phyloP scores from a whole-genome alignment of 2,888 invertebrate species.

The Philaethria dido region DNA sequence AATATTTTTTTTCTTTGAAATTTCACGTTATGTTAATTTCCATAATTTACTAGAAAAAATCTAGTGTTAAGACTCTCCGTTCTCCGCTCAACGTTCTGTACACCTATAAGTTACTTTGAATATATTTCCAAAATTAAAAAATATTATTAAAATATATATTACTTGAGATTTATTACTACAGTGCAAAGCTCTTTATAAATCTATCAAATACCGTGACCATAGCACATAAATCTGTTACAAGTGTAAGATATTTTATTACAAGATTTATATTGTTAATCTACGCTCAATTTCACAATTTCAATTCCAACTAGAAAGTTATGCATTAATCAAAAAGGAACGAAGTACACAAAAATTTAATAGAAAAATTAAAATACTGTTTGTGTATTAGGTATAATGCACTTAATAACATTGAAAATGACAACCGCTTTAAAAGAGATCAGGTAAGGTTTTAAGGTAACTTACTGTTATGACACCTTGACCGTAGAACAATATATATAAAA shows the following conservation, averaged over 20 bases:
- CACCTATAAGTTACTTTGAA: no score
- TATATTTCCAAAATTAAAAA: no score
- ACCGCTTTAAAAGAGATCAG: conserved; percentile 17
- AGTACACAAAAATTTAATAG: background rate
- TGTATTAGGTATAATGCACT: background rate
- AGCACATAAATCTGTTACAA: conserved; percentile 14
- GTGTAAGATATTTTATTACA: conserved; percentile 15
- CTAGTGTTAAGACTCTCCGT: no score
- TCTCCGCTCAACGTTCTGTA: no score
- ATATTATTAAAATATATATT: background rate
- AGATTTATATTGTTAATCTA: conserved; percentile 15
- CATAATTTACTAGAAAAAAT: no score
- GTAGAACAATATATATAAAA: no score
- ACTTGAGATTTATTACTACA: background rate
- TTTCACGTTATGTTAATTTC: no score
- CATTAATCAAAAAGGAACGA: background rate
- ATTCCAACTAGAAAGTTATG: conserved; percentile 24
- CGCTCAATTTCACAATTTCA: conserved; percentile 23
- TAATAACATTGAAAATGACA: conserved; percentile 12
- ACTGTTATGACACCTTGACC: no score
- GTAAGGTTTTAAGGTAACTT: no score
- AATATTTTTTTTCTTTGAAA: no score
- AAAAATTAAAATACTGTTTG: background rate
- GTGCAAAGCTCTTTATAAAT: conserved; percentile 1
- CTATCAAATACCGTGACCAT: conserved; percentile 25